These are phyloP conservation scores for Pangasius djambal DNA, from an alignment of 2,797 vertebrate species.

Conservation along the genomic window DNA sequence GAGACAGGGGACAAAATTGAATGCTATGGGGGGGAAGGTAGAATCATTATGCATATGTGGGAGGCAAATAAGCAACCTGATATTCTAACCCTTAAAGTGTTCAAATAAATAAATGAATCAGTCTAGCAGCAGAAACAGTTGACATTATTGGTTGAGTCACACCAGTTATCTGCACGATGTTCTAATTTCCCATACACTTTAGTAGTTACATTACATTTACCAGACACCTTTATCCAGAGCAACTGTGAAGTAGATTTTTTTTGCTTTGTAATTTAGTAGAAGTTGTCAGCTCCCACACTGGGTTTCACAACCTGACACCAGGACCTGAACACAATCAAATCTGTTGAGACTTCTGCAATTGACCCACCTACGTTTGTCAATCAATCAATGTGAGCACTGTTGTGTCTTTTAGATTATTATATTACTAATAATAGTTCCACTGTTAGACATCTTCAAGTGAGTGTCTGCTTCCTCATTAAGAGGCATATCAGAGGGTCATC, in stretches of 20 bases:
- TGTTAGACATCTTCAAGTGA: background rate
- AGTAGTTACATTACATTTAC: background rate
- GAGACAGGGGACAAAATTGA: background rate
- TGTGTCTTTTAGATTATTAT: background rate
- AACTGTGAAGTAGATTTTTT: background rate
- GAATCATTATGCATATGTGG: background rate
- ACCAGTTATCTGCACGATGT: background rate
- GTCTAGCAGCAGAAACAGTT: background rate
- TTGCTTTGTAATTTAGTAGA: background rate
- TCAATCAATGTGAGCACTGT: background rate
- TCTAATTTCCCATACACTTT: background rate
- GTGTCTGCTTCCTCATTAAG: background rate
- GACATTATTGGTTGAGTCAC: background rate
- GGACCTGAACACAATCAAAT: background rate
- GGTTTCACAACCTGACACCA: background rate
- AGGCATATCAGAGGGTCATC: background rate
- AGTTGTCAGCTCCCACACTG: background rate
- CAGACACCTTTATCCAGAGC: background rate
- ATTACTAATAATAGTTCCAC: background rate
- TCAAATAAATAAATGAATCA: constrained; percentile 1
- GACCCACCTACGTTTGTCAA: background rate
- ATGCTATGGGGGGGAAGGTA: background rate
- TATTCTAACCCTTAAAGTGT: background rate
- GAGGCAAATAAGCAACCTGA: background rate
- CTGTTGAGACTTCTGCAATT: background rate